Evolutionary conservation across 2,113 vertebrate species (phyloP).

Genomic region (Diglossa brunneiventris): DNA sequence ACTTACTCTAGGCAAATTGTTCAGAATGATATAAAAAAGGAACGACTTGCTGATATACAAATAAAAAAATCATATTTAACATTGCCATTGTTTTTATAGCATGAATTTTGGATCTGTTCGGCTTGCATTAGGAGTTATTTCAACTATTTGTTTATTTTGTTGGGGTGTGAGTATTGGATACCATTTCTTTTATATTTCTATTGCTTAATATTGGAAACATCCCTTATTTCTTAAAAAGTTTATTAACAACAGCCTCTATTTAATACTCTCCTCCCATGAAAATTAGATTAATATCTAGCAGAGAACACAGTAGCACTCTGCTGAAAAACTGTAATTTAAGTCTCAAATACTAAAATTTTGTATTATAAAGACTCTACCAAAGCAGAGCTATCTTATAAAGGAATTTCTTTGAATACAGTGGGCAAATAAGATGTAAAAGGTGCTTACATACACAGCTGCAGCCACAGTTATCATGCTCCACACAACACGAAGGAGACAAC

Average conservation of each 20-base stretch:
- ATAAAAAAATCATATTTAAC: background rate
- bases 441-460: background rate
- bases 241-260: background rate
- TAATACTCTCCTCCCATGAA: background rate
- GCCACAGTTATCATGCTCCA: too few species aligned
- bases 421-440: background rate
- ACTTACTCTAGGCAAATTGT: background rate
- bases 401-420: background rate
- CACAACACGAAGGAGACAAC: rapidly evolving
- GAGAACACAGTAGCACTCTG: background rate
- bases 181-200: background rate
- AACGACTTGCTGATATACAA: background rate
- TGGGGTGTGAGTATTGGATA: background rate
- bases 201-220: background rate
- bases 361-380: background rate
- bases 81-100: background rate
- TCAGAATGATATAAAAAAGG: background rate
- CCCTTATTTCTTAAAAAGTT: background rate
- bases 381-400: background rate
- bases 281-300: background rate
- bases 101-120: background rate
- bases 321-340: background rate
- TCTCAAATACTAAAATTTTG: background rate
- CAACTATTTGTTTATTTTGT: background rate
- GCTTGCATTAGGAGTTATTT: background rate